Base-by-base conservation (phyloP, 2,113 vertebrate genomes). In the Poecile atricapillus region DNA sequence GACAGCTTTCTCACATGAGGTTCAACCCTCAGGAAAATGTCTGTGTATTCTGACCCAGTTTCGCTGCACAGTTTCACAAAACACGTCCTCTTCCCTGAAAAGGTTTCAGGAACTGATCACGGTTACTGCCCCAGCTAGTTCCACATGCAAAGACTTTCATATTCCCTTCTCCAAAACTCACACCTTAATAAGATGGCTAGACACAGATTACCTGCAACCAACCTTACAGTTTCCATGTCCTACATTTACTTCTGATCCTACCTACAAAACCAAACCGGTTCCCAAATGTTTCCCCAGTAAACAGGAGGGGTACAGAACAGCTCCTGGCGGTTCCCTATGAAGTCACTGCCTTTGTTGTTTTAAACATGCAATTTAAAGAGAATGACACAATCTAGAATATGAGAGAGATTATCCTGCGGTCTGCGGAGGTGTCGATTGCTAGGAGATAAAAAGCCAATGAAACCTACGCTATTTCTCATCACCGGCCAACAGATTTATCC, bases 271-370 rank as follows among this genome's bases (percentile, higher is more conserved):
- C 91, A 96, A 98, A 98, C 97, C 97, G 94, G 97, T 95, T 98
- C 97, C 96, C 95, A 71, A 81, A 86, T 21, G 55, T 35, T 93
- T 96, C 91, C 83, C 89, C 95, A 94, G 94, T 94, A 97, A 95
- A 96, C 89, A 94, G 91, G 90, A 93, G 65, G 80, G 85, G 90
- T 82, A 90, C 62, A 73, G 90, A 86, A 93, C 93, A 93, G 94
- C 95, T 97, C 94, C 82, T 82, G 96, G 96, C 92, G 86, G 97
- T 92, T 97, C 95, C 94, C 95, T 97, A 90, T 97, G 97, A 98
- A 98, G 97, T 98, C 97, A 98, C 97, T 85, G 96, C 95, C 97
- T 98, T 97, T 97, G 97, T 97, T 97, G 93, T 97, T 97, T 91
- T 93, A 98, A 97, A 96, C 95, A 92, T 92, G 96, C 96, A 98